Evolutionary conservation across 1,140 invertebrate genomes (phyloP).

Genomic region (Plutomurus gul): DNA sequence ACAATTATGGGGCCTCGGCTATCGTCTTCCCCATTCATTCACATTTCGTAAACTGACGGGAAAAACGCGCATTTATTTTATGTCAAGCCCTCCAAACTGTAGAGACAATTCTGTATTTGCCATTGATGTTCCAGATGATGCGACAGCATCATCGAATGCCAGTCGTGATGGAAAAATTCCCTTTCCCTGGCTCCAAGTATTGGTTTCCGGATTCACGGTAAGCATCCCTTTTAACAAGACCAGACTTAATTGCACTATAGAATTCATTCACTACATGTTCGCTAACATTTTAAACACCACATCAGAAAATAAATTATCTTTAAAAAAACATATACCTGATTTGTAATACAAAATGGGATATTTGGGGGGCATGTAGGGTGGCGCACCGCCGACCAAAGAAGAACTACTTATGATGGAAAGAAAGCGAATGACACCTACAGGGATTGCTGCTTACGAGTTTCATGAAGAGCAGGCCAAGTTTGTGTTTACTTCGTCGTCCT

Average conservation of each 20-base stretch:
- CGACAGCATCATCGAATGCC: background rate
- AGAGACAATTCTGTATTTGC: conserved; percentile 88
- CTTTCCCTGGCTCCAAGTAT: conserved; percentile 45
- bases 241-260: too few relatives aligned
- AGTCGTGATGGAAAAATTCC: background rate
- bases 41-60: conserved; percentile 74
- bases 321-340: too few relatives aligned
- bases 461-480: conserved; percentile 78
- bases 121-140: conserved; percentile 68
- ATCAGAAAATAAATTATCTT: too few relatives aligned
- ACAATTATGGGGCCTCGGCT: conserved; percentile 72
- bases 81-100: conserved; percentile 79
- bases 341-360: too few relatives aligned
- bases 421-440: conserved; percentile 86
- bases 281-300: too few relatives aligned
- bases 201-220: conserved; percentile 43
- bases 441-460: conserved; percentile 91
- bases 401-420: conserved; percentile 89
- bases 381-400: conserved; percentile 68
- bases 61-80: conserved; percentile 82
- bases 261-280: too few relatives aligned
- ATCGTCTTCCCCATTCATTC: conserved; percentile 74
- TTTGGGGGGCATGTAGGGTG: too few relatives aligned
- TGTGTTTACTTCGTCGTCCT: conserved; percentile 86
- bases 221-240: background rate